These are phyloP conservation scores for Drosophila barbarae DNA, from an alignment of 2,888 invertebrate genomes.

Conservation along the genomic window DNA sequence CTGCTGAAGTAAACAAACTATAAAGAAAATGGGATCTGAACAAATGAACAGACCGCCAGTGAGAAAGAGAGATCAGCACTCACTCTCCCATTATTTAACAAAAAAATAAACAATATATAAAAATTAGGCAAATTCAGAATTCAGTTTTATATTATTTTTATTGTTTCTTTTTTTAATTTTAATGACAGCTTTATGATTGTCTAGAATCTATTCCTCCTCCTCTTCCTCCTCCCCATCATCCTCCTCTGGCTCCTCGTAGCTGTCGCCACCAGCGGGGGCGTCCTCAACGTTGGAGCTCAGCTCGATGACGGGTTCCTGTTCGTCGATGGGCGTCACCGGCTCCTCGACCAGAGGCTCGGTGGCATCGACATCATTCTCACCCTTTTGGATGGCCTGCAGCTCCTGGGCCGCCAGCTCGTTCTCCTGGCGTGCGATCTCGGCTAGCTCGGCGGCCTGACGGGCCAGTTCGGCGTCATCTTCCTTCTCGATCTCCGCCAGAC, in stretches of 20 bases:
- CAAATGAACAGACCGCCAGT: no score
- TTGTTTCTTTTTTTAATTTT: conserved; percentile 23
- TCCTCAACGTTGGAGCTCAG: conserved; percentile 60
- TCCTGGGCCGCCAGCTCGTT: conserved; percentile 83
- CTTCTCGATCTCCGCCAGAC: conserved; percentile 81
- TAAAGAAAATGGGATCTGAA: no score
- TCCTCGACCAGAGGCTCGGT: conserved; percentile 79
- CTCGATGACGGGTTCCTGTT: conserved; percentile 67
- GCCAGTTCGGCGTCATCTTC: conserved; percentile 84
- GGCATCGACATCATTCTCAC: conserved; percentile 59
- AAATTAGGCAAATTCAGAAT: neutral
- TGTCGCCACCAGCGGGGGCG: conserved; percentile 51
- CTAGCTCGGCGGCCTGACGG: conserved; percentile 86
- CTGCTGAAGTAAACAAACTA: conserved; percentile 18
- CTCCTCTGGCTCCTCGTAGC: conserved; percentile 61
- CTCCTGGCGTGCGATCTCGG: conserved; percentile 84
- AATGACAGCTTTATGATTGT: conserved; percentile 28
- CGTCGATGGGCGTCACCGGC: conserved; percentile 77
- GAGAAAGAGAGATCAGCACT: neutral
- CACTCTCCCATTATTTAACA: neutral
- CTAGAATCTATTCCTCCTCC: conserved; percentile 34
- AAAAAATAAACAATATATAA: neutral
- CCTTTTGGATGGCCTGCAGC: conserved; percentile 78
- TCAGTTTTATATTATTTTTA: conserved; percentile 22
- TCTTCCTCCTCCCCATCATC: conserved; percentile 50